These are phyloP conservation scores for Apis mellifera DNA, from an alignment of 1,140 invertebrate species.

Conservation along the genomic window DNA sequence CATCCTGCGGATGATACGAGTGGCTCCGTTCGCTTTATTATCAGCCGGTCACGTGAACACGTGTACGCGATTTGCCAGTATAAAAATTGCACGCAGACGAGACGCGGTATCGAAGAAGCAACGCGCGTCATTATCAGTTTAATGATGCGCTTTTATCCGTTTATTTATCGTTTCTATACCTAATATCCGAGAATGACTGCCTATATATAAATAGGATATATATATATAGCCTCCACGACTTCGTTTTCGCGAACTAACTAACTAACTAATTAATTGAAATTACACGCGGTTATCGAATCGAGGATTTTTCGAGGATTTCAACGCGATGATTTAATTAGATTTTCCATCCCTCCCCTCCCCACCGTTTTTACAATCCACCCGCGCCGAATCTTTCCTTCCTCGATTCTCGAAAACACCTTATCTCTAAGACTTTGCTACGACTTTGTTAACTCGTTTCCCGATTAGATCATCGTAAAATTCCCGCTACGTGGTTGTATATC, in stretches of 20 bases:
- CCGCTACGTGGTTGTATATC: not conserved
- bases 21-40: not conserved
- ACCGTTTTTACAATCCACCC: too few species aligned
- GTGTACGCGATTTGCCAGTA: slow-evolving; percentile 4
- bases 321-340: slow-evolving; percentile 15
- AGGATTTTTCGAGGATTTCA: not conserved
- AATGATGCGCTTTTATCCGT: slow-evolving; percentile 38
- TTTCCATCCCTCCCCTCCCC: not conserved
- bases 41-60: slow-evolving; percentile 25
- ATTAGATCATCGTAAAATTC: slow-evolving; percentile 24
- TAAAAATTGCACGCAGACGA: slow-evolving; percentile 19
- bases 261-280: slow-evolving; percentile 44
- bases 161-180: slow-evolving; percentile 49
- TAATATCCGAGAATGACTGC: slow-evolving; percentile 18
- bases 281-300: slow-evolving; percentile 48
- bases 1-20: not conserved
- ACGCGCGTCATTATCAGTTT: slow-evolving; percentile 49
- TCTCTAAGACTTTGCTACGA: not conserved
- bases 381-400: not conserved
- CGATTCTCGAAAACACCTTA: not conserved
- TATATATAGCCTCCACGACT: slow-evolving; percentile 7
- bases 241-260: slow-evolving; percentile 24
- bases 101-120: slow-evolving; percentile 19
- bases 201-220: slow-evolving; percentile 54
- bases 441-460: slow-evolving; percentile 11